These are phyloP conservation scores for Danio rerio DNA, from an alignment of 2,113 vertebrate species.

Conservation along the genomic window GRCz12tu NC_133196.1:24938001-24938500, in stretches of 20 bases:
- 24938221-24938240: conserved; percentile 2
- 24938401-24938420: conserved; percentile 37
- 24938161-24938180: conserved; percentile 4
- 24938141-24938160: conserved; percentile 8
- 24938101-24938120: conserved; percentile 13
- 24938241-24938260: conserved; percentile 20
- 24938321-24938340: conserved; percentile 18
- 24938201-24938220: not conserved
- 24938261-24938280: conserved; percentile 13
- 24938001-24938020: conserved; percentile 15
- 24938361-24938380: conserved; percentile 45
- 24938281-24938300: conserved; percentile 45
- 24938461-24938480: no score
- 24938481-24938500: no score
- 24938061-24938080: conserved; percentile 31
- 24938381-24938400: conserved; percentile 21
- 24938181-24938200: conserved; percentile 1
- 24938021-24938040: conserved; percentile 28
- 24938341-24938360: conserved; percentile 38
- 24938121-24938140: conserved; percentile 12
- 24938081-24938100: conserved; percentile 4
- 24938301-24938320: conserved; percentile 27
- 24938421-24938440: conserved; percentile 4
- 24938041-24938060: not conserved
- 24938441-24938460: not conserved